Evolutionary conservation across 2,113 vertebrate species (phyloP).

Genomic region (Triplophysa dalaica): DNA sequence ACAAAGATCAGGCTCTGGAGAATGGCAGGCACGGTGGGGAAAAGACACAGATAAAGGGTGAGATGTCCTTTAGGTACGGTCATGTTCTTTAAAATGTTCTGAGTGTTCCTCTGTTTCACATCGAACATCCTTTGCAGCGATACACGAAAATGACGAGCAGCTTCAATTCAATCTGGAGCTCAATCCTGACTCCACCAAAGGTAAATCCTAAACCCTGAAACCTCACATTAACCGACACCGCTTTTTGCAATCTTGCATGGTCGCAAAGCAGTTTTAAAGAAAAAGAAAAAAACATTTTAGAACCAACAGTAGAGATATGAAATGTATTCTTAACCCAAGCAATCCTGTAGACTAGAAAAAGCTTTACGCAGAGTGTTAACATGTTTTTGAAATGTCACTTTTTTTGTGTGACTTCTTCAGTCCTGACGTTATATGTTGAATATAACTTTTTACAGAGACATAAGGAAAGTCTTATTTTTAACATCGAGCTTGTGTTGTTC

Average conservation of each 20-base stretch:
- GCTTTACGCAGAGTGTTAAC: too few species aligned
- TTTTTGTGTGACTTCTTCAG: too few species aligned
- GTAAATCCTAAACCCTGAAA: constrained; percentile 43
- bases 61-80: constrained; percentile 36
- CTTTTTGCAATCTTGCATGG: neutral
- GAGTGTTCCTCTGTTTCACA: constrained; percentile 29
- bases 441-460: neutral
- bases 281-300: too few species aligned
- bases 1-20: constrained; percentile 88
- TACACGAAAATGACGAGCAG: constrained; percentile 89
- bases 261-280: too few species aligned
- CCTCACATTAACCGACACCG: neutral
- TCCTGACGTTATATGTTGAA: too few species aligned
- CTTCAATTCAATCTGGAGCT: constrained; percentile 94
- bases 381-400: too few species aligned
- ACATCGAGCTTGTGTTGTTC: constrained; percentile 58
- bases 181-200: constrained; percentile 83
- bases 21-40: constrained; percentile 73
- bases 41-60: constrained; percentile 86
- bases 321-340: too few species aligned
- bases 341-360: too few species aligned
- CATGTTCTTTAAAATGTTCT: neutral
- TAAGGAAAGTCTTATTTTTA: neutral
- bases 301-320: too few species aligned
- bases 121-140: constrained; percentile 66